A percentile compares a stretch with the other conserved stretches of the same genome.
These are phyloP conservation scores for Sakesphorus luctuosus DNA, from an alignment of 2,113 vertebrate species.

Conservation along the genomic window DNA sequence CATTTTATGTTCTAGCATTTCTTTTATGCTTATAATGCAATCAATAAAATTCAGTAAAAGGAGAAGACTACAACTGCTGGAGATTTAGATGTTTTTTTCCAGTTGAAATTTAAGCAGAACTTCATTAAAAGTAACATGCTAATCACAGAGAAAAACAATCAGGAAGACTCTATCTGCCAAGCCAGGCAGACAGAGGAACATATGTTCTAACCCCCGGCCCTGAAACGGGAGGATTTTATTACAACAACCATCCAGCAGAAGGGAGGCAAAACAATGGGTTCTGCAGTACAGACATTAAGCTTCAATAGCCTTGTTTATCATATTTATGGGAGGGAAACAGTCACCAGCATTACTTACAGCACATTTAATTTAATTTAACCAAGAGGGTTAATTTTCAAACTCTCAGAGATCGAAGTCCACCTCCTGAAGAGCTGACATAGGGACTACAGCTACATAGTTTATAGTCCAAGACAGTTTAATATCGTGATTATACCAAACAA, in stretches of 20 bases:
- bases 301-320: neutral
- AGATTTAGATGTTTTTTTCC: neutral
- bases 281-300: neutral
- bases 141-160: neutral
- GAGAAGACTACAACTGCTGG: neutral
- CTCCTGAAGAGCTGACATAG: neutral
- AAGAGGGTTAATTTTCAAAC: neutral
- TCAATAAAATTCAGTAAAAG: neutral
- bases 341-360: neutral
- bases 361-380: neutral
- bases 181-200: neutral
- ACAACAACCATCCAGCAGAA: neutral
- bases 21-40: neutral
- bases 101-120: neutral
- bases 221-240: neutral
- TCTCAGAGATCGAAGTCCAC: neutral
- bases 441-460: rapidly evolving
- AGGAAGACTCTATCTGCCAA: neutral
- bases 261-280: neutral
- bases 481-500: neutral
- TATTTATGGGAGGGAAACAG: neutral
- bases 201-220: neutral
- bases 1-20: neutral
- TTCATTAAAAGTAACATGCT: neutral
- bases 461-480: neutral